Conservation (phyloP, 2,113 vertebrate genomes). For the Asarcornis scutulata region DNA sequence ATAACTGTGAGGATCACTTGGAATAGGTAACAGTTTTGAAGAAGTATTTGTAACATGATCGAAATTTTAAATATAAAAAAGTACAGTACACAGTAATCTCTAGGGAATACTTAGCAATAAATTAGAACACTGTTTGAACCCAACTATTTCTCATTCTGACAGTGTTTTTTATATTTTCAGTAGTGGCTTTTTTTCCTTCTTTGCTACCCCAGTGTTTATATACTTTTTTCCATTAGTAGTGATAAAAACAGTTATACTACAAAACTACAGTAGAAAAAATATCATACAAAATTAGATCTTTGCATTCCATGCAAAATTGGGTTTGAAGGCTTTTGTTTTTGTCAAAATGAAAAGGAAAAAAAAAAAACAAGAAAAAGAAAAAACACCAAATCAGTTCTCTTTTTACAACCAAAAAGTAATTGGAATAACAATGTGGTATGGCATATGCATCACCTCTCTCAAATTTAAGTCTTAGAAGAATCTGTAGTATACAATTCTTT, state of each 20-base stretch:
- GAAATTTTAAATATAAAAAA: not conserved
- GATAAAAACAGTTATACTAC: no score
- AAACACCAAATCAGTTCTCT: not conserved
- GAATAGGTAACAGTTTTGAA: not conserved
- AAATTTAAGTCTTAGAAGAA: not conserved
- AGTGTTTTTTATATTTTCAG: not conserved
- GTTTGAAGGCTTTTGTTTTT: not conserved
- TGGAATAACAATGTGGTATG: not conserved
- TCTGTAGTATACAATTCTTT: not conserved
- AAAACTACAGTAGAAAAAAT: not conserved
- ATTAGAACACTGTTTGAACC: not conserved
- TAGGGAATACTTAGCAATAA: not conserved
- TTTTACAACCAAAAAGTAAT: not conserved
- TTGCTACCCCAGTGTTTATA: not conserved
- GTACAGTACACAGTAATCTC: not conserved
- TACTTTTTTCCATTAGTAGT: not conserved
- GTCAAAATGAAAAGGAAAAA: not conserved
- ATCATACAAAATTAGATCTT: not conserved
- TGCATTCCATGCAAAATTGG: not conserved
- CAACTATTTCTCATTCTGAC: not conserved
- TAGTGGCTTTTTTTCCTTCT: not conserved
- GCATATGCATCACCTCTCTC: not conserved
- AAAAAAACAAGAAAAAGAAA: not conserved
- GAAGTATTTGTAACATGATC: not conserved
- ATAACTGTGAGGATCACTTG: not conserved